These are phyloP conservation scores for Prosopocoilus inquinatus DNA, from an alignment of 2,888 invertebrate genomes.

Conservation along the genomic window DNA sequence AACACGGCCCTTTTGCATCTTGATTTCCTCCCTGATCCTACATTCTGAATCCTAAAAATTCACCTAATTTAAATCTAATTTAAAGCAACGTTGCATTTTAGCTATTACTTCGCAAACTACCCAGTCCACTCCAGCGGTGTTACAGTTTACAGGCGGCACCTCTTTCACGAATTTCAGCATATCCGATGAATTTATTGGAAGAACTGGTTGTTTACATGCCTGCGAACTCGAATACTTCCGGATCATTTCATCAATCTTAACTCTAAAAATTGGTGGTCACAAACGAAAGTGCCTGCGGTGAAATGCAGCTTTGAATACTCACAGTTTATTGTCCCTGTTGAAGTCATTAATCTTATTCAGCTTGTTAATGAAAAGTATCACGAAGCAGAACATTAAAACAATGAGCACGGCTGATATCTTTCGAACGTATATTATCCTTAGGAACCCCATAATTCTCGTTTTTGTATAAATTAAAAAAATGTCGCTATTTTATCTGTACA, in stretches of 20 bases:
- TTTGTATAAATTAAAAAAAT: neutral
- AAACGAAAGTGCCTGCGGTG: neutral
- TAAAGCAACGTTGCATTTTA: too few relatives aligned
- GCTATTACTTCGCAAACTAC: constrained; percentile 70
- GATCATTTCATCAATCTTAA: constrained; percentile 53
- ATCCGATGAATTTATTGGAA: constrained; percentile 68
- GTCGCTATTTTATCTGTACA: too few relatives aligned
- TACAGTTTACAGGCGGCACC: constrained; percentile 65
- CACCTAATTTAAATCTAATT: neutral
- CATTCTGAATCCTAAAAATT: constrained; percentile 50
- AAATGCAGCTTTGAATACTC: neutral
- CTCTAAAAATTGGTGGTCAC: constrained; percentile 38
- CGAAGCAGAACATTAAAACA: neutral
- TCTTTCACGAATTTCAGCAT: constrained; percentile 70
- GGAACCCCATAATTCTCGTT: neutral
- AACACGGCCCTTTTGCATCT: constrained; percentile 46
- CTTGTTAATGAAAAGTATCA: neutral
- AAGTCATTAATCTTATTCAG: neutral
- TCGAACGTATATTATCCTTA: neutral
- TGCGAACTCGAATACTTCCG: constrained; percentile 49
- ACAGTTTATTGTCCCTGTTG: neutral
- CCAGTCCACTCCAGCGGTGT: constrained; percentile 66
- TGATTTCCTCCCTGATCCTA: constrained; percentile 54
- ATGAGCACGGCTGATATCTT: neutral
- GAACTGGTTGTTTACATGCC: constrained; percentile 64